phyloP scores from a whole-genome alignment of 37 sponge, comb jelly and placozoan species.

The Tethya wilhelma region DNA sequence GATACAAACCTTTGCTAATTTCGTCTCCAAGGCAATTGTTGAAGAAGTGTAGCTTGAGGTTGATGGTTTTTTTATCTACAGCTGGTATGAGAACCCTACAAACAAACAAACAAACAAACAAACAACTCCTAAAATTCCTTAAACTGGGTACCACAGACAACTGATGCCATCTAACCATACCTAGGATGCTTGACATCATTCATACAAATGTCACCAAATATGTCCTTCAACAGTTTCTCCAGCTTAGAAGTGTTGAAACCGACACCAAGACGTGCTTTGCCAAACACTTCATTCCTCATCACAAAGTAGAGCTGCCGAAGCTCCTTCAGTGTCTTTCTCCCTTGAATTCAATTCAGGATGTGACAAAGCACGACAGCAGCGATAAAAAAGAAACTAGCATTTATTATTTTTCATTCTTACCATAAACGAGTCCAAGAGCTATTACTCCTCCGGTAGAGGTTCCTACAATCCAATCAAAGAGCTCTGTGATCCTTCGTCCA shows the following conservation, averaged over 20 bases:
- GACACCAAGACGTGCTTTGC: conserved; percentile 29
- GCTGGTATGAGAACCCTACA: conserved; percentile 53
- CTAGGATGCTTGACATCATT: conserved; percentile 20
- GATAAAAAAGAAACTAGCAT: too few species aligned
- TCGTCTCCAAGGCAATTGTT: conserved; percentile 57
- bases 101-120: background rate
- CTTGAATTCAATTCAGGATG: too few species aligned
- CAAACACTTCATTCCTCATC: conserved; percentile 49
- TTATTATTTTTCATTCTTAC: too few species aligned
- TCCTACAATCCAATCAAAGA: conserved; percentile 76
- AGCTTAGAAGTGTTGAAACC: conserved; percentile 18
- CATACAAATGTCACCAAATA: conserved; percentile 30
- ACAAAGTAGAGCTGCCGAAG: conserved; percentile 55
- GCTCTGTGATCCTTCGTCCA: conserved; percentile 57
- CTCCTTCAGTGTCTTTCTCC: background rate
- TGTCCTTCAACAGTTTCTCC: conserved; percentile 36
- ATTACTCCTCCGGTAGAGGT: conserved; percentile 66
- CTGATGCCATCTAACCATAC: too few species aligned
- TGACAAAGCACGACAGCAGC: too few species aligned
- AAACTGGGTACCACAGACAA: too few species aligned
- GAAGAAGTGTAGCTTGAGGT: conserved; percentile 48
- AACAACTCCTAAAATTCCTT: too few species aligned
- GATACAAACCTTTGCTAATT: too few species aligned
- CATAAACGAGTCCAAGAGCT: conserved; percentile 65
- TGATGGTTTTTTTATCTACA: conserved; percentile 38